Evolutionary conservation across 35 echinoderm and acorn worm species (phyloP), one percentile per base, ranked within the genome.

Genomic region (Amphiura filiformis): DNA sequence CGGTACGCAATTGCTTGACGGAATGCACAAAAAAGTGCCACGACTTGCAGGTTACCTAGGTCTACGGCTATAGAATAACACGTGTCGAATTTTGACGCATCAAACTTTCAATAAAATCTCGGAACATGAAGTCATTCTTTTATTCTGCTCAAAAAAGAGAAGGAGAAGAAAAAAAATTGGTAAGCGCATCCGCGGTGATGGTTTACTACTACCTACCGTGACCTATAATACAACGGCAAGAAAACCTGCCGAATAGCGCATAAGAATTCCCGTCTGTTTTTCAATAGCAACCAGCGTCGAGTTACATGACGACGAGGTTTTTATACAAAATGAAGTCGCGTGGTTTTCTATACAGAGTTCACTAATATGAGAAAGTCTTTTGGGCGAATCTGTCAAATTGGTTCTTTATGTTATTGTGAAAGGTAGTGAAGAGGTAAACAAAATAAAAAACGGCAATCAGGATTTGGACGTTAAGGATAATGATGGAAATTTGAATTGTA

Each of bases 51-150:
- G 61, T 4, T 70, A 15, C 7, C 61, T 70, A 30, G 61, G 61
- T 18, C 28, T 70, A 3, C 61, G 61, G 15, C 61, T 30, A 70
- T 18, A 70, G 61, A 70, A 70, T 70, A 30, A 26, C 17, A 3
- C 61, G 61, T 70, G 61, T 70, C 61, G 28, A 30, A 70, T 70
- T 18, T 70, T 70, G 28, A 70, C 61, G 61, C 61, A 2, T 23
- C 7, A 2, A 30, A 15, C 9, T 2, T 70, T 70, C 61, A 70
- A 70, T 70, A 70, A 30, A 30, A 70, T 70, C 28, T 18, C 15
- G 61, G 61, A 70, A 70, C 61, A 70, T 70, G 28, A 70, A 70
- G 61, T 70, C 61, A 70, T 23, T 70, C 61, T 70, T 70, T 70
- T 70, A 11, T 15, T 70, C 61, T 70, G 26, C 26, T 13, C 28